Conservation (phyloP, 2,797 vertebrate genomes). For the Urosaurus nigricauda region DNA sequence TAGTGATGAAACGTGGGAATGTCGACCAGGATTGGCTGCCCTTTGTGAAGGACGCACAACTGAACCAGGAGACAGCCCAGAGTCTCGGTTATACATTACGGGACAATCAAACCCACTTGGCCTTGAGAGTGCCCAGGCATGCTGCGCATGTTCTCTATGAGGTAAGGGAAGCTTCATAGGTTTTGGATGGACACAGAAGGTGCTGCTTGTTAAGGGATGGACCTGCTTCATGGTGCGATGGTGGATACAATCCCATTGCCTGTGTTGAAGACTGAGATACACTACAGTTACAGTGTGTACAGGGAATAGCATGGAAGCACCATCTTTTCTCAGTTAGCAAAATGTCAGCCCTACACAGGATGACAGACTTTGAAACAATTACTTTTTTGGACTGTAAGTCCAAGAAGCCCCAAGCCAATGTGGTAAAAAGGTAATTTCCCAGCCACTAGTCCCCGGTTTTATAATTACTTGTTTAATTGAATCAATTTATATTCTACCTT, state of each 20-base stretch:
- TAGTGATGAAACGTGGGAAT: constrained; percentile 63
- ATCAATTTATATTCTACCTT: not conserved
- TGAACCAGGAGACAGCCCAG: constrained; percentile 51
- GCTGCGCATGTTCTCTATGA: constrained; percentile 65
- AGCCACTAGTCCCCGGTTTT: too few relatives aligned
- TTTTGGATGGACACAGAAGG: not conserved
- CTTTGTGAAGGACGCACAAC: constrained; percentile 58
- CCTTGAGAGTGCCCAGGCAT: constrained; percentile 59
- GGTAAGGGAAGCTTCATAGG: constrained; percentile 52
- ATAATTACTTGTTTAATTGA: not conserved
- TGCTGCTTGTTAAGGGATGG: too few relatives aligned
- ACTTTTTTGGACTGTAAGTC: too few relatives aligned
- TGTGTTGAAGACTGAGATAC: not conserved
- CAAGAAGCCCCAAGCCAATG: too few relatives aligned
- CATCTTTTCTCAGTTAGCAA: too few relatives aligned
- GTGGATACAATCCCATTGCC: not conserved
- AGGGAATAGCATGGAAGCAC: too few relatives aligned
- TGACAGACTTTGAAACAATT: too few relatives aligned
- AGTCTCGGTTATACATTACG: constrained; percentile 47
- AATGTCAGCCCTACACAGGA: too few relatives aligned
- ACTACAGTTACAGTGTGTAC: too few relatives aligned
- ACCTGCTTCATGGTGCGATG: not conserved
- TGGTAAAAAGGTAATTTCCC: too few relatives aligned
- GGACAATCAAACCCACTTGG: constrained; percentile 68
- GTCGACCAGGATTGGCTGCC: constrained; percentile 70